Base-by-base conservation (phyloP, 2,113 vertebrate genomes). In the Cardinalis cardinalis region DNA sequence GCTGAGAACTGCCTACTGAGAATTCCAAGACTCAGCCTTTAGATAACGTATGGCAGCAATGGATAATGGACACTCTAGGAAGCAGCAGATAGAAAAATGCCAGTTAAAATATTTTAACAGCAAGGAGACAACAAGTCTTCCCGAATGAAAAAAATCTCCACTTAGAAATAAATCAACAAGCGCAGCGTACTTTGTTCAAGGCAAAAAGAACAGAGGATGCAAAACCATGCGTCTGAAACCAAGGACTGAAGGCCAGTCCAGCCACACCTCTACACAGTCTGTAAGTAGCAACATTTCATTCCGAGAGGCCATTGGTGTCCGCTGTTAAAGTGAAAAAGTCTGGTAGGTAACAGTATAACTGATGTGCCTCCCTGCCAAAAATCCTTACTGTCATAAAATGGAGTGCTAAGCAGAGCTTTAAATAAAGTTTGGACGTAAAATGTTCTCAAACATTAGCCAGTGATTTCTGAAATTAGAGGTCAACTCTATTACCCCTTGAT, bases 391-490 rank as follows among this genome's bases (percentile, higher is more conserved):
- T 80, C 89, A 88, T 53, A 88, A 92, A 96, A 96, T 28, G 80
- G 79, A 96, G 93, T 90, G 84, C 76, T 95, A 95, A 95, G 94
- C 59, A 96, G 73, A 94, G 81, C 80, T 96, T 96, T 93, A 96
- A 94, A 95, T 94, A 95, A 95, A 96, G 77, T 96, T 96, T 94
- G 71, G 84, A 94, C 96, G 80, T 63, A 55, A 95, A 96, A 95
- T 65, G 58, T 53, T 89, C 61, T 94, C 72, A 94, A 95, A 88
- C 44, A 73, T 95, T 94, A 93, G 81, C 48, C 31, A 75, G 73
- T 89, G 85, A 91, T 91, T 96, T 96, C 92, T 81, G 72, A 97
- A 97, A 96, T 94, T 88, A 93, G 83, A 97, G 93, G 89, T 93
- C 90, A 97, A 96, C 72, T 95, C 88, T 95, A 96, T 93, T 97